Evolutionary conservation across 2,888 invertebrate genomes (phyloP).

Genomic region (Harmothoe impar): DNA sequence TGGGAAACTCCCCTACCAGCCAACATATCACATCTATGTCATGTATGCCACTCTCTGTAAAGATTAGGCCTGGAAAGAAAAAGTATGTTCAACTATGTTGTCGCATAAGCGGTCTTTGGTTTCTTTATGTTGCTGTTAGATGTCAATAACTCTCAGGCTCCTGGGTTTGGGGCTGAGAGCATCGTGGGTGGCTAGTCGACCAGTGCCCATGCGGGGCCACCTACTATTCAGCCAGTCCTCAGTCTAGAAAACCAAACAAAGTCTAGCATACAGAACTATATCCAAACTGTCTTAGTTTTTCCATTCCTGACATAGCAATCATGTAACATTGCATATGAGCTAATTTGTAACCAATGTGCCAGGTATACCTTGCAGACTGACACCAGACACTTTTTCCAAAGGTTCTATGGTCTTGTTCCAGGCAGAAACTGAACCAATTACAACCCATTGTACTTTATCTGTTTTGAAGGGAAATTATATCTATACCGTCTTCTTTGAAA

Average conservation of each 20-base stretch:
- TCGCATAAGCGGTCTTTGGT: background rate
- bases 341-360: too few species aligned
- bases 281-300: too few species aligned
- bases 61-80: constrained; percentile 86
- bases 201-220: background rate
- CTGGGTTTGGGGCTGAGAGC: background rate
- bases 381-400: background rate
- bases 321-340: too few species aligned
- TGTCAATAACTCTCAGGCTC: background rate
- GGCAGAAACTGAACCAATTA: background rate
- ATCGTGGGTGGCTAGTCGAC: background rate
- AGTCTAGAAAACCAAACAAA: too few species aligned
- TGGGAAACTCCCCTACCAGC: constrained; percentile 87
- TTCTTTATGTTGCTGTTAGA: background rate
- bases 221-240: too few species aligned
- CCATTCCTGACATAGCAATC: too few species aligned
- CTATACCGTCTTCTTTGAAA: too few species aligned
- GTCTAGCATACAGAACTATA: too few species aligned
- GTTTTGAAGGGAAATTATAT: too few species aligned
- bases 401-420: too few species aligned
- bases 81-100: too few species aligned
- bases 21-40: constrained; percentile 88
- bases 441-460: too few species aligned
- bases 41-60: constrained; percentile 89
- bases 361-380: background rate